Conservation (phyloP, 2,113 vertebrate species). For the Chunga burmeisteri region DNA sequence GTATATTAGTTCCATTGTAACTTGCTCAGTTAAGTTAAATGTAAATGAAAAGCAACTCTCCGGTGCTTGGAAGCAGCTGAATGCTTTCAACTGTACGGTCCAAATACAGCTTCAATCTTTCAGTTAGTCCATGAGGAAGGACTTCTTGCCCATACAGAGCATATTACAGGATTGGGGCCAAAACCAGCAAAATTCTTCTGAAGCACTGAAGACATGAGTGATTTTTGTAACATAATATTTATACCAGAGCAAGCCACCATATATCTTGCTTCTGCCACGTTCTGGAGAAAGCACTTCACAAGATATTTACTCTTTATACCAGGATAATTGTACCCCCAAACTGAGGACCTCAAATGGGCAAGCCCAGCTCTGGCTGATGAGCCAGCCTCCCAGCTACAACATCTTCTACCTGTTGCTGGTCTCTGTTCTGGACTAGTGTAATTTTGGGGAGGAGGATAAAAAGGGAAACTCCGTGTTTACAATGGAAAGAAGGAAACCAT, state of each 20-base stretch:
- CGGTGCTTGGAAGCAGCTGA: background rate
- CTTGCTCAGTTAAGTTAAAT: background rate
- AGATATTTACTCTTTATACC: background rate
- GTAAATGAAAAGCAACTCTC: background rate
- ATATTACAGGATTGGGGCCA: slow-evolving; percentile 43
- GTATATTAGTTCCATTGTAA: background rate
- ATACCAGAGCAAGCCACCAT: background rate
- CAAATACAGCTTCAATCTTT: slow-evolving; percentile 11
- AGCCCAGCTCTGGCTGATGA: background rate
- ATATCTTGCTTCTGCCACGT: background rate
- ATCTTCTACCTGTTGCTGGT: background rate
- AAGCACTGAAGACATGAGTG: slow-evolving; percentile 15
- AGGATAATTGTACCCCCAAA: background rate
- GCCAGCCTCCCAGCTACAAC: background rate
- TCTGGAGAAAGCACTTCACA: background rate
- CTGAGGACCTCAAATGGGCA: background rate
- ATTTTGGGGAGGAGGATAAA: background rate
- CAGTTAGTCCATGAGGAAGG: background rate
- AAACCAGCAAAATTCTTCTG: slow-evolving; percentile 37
- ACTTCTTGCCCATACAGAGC: slow-evolving; percentile 27
- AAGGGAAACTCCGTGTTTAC: background rate
- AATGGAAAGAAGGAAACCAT: slow-evolving; percentile 39
- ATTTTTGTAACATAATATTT: slow-evolving; percentile 46
- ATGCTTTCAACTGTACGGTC: background rate
- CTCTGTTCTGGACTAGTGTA: background rate